Conservation (phyloP, 2,888 invertebrate species). For the Drosophila subsilvestris region DNA sequence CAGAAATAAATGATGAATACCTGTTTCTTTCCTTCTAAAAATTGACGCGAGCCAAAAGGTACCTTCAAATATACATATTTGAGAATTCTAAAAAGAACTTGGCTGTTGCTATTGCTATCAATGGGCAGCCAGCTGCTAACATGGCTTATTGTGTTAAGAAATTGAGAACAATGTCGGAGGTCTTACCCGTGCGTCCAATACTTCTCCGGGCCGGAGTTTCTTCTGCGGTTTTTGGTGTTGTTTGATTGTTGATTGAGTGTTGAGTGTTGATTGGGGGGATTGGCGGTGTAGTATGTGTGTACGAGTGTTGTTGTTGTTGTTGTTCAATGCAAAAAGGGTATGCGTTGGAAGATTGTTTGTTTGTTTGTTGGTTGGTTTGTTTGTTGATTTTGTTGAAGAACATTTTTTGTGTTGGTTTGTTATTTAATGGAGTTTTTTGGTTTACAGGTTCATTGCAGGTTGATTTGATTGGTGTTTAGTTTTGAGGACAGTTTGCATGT, state of each 20-base stretch:
- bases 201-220: constrained; percentile 96
- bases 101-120: neutral
- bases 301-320: constrained; percentile 32
- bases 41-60: no score
- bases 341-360: constrained; percentile 40
- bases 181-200: constrained; percentile 96
- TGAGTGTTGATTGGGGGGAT: constrained; percentile 33
- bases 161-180: constrained; percentile 40
- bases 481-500: constrained; percentile 50
- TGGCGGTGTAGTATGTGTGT: constrained; percentile 32
- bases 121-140: neutral
- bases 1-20: no score
- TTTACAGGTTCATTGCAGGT: constrained; percentile 33
- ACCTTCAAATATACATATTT: neutral
- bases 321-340: constrained; percentile 46
- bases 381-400: constrained; percentile 7
- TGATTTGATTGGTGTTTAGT: constrained; percentile 47
- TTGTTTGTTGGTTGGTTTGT: constrained; percentile 24
- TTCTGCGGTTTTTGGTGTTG: constrained; percentile 61
- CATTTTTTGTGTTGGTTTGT: constrained; percentile 22
- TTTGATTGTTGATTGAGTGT: constrained; percentile 37
- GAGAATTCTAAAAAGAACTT: neutral
- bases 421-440: constrained; percentile 37
- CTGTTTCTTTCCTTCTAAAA: no score
- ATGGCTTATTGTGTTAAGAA: constrained; percentile 3